These are phyloP conservation scores for Catalaphyllia jardinei DNA, from an alignment of 64 coral and sea anemone species.

Conservation along the genomic window DNA sequence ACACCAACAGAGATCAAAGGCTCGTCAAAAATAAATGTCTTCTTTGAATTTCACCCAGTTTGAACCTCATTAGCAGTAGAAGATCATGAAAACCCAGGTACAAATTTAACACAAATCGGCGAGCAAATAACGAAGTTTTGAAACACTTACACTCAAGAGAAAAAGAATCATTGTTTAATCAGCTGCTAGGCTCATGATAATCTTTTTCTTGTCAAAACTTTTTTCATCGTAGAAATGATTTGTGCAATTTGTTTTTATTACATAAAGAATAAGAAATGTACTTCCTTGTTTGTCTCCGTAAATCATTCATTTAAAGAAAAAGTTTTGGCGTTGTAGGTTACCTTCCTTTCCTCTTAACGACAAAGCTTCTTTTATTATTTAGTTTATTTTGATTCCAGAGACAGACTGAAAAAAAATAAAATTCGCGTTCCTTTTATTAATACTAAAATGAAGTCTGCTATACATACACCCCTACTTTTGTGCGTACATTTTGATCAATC, in stretches of 20 bases:
- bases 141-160: not conserved
- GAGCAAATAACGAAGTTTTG: not conserved
- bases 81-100: not conserved
- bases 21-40: not conserved
- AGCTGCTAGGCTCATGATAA: not conserved
- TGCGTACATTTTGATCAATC: not conserved
- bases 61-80: not conserved
- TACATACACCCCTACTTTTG: not conserved
- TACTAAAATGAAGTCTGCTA: not conserved
- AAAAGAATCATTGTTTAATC: not conserved
- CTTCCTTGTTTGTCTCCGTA: not conserved
- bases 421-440: not conserved
- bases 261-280: not conserved
- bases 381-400: not conserved
- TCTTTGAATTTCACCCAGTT: not conserved
- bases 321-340: not conserved
- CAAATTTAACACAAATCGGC: not conserved
- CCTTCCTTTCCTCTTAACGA: not conserved
- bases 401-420: not conserved
- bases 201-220: not conserved
- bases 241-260: not conserved
- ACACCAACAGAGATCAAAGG: not conserved
- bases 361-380: not conserved
- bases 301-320: not conserved
- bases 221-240: not conserved